Evolutionary conservation across 2,888 invertebrate species (phyloP), one percentile per base, ranked within the genome.

Genomic region (Pheosia gnoma): DNA sequence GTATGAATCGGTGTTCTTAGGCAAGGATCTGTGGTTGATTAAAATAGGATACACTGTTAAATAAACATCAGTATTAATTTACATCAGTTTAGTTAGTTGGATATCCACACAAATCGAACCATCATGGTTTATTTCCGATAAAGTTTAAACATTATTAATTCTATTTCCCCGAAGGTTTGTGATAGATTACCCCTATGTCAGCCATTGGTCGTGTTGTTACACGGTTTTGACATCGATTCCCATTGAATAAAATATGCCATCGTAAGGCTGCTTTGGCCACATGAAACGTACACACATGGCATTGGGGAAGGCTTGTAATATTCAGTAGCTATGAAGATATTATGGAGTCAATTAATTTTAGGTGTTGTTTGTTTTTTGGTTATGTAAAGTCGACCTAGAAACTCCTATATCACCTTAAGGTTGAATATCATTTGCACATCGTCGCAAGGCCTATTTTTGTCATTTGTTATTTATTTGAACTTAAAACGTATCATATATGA

Each of bases 171-270:
- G 61, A 71, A 25, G 61, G 38, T 5, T n/a, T 67, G 53, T 71
- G 62, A 62, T 65, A 71, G 63, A 59, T 66, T 62, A 57, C 63
- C n/a, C 58, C 66, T 55, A 59, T 68, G 49, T 68, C 65, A 68
- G 75, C 64, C 63, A 37, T 39, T n/a, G 57, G 13, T 13, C 49
- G 57, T 54, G 58, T 68, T 52, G 61, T 25, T 25, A 25, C 59
- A 59, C 59, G 60, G 58, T 60, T 59, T 57, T 57, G 7, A 49
- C 75, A 78, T 78, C 69, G 78, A 78, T 76, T 68, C 58, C 59
- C 59, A 58, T 60, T 78, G 78, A 78, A 79, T 79, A 76, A 79
- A 74, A 77, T 67, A 78, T 75, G 41, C 25, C 36, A 49, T 39
- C 47, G 57, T 57, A 47, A 37, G 38, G 55, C 41, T 38, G 41